Evolutionary conservation across 2,888 invertebrate genomes (phyloP).

Genomic region (Eupeodes latifasciatus): DNA sequence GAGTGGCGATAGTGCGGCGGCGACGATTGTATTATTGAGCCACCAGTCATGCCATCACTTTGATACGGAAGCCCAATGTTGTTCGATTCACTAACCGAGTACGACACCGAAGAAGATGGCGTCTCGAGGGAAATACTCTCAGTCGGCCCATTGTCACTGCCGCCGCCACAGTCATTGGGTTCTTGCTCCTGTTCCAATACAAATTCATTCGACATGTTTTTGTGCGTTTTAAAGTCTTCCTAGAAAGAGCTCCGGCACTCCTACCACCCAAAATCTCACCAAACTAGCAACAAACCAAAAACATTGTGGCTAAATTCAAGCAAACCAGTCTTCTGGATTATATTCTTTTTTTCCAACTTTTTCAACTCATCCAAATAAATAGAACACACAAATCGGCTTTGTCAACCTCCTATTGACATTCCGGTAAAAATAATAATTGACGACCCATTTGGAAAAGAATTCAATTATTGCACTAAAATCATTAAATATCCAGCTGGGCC

Average conservation of each 20-base stretch:
- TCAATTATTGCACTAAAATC: conserved; percentile 43
- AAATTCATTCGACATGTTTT: conserved; percentile 54
- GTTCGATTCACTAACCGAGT: conserved; percentile 43
- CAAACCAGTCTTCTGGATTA: conserved; percentile 44
- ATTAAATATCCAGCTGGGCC: conserved; percentile 6
- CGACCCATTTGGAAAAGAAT: conserved; percentile 11
- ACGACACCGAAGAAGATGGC: conserved; percentile 66
- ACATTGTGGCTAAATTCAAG: conserved; percentile 39
- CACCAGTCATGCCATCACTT: conserved; percentile 53
- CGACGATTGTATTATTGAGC: conserved; percentile 82
- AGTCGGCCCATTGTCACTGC: neutral
- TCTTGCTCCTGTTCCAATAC: conserved; percentile 54
- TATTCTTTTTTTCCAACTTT: conserved; percentile 29
- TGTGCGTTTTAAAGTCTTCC: neutral
- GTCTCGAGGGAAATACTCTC: conserved; percentile 55
- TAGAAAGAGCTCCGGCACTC: neutral
- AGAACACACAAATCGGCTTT: conserved; percentile 62
- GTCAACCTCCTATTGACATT: conserved; percentile 67
- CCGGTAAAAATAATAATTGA: conserved; percentile 29
- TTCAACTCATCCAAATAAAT: conserved; percentile 58
- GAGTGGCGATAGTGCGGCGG: conserved; percentile 86
- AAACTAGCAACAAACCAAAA: conserved; percentile 40
- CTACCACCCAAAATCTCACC: conserved; percentile 21
- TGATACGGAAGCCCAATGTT: conserved; percentile 61
- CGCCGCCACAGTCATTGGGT: conserved; percentile 32